phyloP scores from a whole-genome alignment of 2,797 vertebrate species.

The Siniperca undulata region DNA sequence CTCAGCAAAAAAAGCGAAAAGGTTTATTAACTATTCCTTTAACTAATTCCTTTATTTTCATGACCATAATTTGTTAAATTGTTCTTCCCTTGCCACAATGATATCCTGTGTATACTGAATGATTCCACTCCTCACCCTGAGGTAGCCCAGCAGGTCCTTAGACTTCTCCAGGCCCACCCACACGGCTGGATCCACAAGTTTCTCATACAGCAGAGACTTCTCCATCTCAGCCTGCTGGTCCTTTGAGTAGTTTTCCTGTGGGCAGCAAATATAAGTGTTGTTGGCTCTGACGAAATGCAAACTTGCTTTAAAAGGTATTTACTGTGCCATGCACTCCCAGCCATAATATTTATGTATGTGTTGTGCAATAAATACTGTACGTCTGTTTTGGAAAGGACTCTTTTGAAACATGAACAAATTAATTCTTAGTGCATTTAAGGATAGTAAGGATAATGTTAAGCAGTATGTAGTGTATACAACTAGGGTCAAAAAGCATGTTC shows the following conservation, averaged over 20 bases:
- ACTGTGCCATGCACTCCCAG: not conserved
- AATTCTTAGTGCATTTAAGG: not conserved
- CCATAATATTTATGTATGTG: not conserved
- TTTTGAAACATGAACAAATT: not conserved
- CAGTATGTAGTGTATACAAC: not conserved
- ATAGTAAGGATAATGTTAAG: not conserved
- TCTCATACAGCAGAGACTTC: slow-evolving; percentile 87
- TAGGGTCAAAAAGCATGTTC: not conserved
- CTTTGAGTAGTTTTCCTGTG: slow-evolving; percentile 82
- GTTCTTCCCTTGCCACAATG: not conserved
- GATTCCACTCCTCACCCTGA: slow-evolving; percentile 88
- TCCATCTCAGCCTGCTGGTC: slow-evolving; percentile 62
- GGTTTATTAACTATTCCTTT: not conserved
- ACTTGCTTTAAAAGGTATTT: not conserved
- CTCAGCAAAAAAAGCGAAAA: not conserved
- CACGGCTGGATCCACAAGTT: slow-evolving; percentile 88
- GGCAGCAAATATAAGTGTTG: slow-evolving; percentile 51
- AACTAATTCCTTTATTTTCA: not conserved
- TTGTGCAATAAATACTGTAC: not conserved
- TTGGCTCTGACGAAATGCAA: not conserved
- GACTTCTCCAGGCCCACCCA: slow-evolving; percentile 94
- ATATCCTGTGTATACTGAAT: not conserved
- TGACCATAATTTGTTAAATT: not conserved
- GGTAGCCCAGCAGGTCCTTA: slow-evolving; percentile 87
- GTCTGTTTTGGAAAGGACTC: not conserved